Conservation (phyloP, 1,140 invertebrate species). For the Drosophila triauraria region DNA sequence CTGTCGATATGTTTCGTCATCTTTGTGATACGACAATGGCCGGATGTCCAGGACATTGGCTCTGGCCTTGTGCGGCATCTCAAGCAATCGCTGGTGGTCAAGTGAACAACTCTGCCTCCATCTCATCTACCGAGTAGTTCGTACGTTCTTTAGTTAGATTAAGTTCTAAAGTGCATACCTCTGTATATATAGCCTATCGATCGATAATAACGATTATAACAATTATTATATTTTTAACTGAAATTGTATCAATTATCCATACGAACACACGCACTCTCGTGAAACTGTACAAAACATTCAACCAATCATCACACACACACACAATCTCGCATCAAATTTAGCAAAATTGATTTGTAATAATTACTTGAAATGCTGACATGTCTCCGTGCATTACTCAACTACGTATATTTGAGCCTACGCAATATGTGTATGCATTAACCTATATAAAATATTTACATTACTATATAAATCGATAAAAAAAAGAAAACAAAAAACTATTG, state of each 20-base stretch:
- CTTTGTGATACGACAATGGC: conserved; percentile 95
- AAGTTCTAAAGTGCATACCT: conserved; percentile 47
- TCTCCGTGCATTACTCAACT: conserved; percentile 79
- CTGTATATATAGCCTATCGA: conserved; percentile 42
- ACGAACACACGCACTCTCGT: conserved; percentile 29
- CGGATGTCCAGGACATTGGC: conserved; percentile 92
- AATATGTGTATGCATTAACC: conserved; percentile 46
- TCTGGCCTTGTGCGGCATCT: conserved; percentile 89
- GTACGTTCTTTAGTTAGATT: conserved; percentile 37
- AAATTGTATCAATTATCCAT: conserved; percentile 53
- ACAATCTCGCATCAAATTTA: conserved; percentile 58
- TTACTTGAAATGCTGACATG: conserved; percentile 67
- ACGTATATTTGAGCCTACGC: conserved; percentile 41
- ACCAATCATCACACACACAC: conserved; percentile 30
- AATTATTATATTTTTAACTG: conserved; percentile 36
- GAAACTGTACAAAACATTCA: conserved; percentile 58
- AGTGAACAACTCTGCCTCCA: conserved; percentile 53
- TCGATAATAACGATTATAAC: conserved; percentile 51
- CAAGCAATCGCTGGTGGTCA: conserved; percentile 88
- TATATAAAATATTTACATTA: conserved; percentile 59
- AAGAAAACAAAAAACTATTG: conserved; percentile 38
- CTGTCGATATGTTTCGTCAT: conserved; percentile 91
- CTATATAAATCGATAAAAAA: conserved; percentile 16
- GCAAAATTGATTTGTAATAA: conserved; percentile 66
- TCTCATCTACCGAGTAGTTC: conserved; percentile 16